Evolutionary conservation across 2,888 invertebrate genomes (phyloP), one percentile per base, ranked within the genome.

Genomic region (Strigamia transsilvanica): DNA sequence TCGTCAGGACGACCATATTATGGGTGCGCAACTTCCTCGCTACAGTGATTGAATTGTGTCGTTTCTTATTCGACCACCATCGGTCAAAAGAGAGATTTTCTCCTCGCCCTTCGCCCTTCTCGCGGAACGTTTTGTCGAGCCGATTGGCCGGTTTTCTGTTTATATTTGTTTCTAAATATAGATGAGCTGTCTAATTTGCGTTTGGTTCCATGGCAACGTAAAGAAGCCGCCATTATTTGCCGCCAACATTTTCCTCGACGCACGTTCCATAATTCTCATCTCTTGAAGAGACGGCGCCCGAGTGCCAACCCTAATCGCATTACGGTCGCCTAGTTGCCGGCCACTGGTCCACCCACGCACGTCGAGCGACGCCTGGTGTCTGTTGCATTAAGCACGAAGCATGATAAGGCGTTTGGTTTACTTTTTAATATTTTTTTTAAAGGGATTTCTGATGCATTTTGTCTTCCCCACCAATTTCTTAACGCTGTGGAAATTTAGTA

Each of bases 311-410:
- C 61, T 66, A 66, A 66, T 66, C 61, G 61, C 61, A 66, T 66
- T 66, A 66, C 61, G 61, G 61, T 66, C 61, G 61, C 61, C 61
- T n/a, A 12, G 61, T 66, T 66, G 61, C 61, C 61, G 61, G 61
- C 61, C 61, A 21, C 61, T 66, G 61, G 61, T 66, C 61, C 23
- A 23, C 61, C 51, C 61, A 66, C 61, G 61, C 61, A 66, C 61
- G 61, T 66, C 61, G 21, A 66, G 23, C 61, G 61, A 66, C 61
- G 61, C 61, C 61, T 66, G 61, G 61, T 66, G 61, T 66, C 61
- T 66, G 61, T 66, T 66, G 61, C 61, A 66, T 66, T 66, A 66
- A 66, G 61, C 61, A 66, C 61, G 23, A 66, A 23, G 1, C 18
- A 12, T 18, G 61, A 66, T 66, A 66, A 66, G 61, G 61, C 61